Base-by-base conservation (phyloP, 2,113 vertebrate genomes). In the Tonatia bakeri region DNA sequence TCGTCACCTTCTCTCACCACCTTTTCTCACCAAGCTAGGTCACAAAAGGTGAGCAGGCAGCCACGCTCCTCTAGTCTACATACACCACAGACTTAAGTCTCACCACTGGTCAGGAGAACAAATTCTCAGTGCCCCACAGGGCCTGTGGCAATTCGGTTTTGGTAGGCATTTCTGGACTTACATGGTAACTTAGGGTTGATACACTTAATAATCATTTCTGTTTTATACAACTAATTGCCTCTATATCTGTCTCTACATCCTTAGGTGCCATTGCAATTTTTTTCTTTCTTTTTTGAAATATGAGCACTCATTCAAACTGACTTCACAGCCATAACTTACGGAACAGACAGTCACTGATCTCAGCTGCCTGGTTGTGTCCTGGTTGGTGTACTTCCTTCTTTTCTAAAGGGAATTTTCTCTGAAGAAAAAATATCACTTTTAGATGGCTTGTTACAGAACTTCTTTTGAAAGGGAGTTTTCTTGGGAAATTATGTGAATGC, bases 391-490 rank as follows among this genome's bases (percentile, higher is more conserved):
- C 98, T 98, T 98, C 98, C 98, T 98, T 98, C 97, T 98, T 97
- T 98, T 98, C 96, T 97, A 94, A 98, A 98, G 97, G 98, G 97
- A 98, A 97, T 98, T 98, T 98, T 98, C 97, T 98, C 97, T 96
- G 89, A 96, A 97, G 95, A 97, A 95, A 97, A 94, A 64, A 92
- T 82, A 89, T 96, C 90, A 87, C 96, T 98, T 98, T 97, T 94
- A 97, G 67, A 97, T 94, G 95, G 83, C 95, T 98, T 86, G 65
- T 56, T 65, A 83, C 40, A 95, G 86, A 96, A 93, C 47, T 86
- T 90, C 97, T 98, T 85, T 79, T 76, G 31, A 97, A 85, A 19
- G 89, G 94, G 91, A 97, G 26, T 81, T 96, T 96, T 98, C 90
- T 97, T 97, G 97, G 88, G 96, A 98, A 98, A 97, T 96, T 95